Evolutionary conservation across 92 coral and sea anemone species (phyloP), one percentile per base, ranked within the genome.

Genomic region (Phenganax stokvisi): DNA sequence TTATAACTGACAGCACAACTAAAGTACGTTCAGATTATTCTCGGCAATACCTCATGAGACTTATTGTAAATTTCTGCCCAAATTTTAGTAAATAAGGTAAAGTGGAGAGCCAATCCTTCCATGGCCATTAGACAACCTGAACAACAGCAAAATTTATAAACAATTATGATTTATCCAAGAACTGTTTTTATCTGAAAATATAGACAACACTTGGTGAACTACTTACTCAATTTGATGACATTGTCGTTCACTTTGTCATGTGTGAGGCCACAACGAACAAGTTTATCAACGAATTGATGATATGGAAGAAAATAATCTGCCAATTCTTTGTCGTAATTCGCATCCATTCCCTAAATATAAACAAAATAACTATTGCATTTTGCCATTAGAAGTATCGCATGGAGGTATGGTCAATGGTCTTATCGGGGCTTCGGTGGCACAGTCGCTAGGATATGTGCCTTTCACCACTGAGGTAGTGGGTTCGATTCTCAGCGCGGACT

Each of bases 51-150:
- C 83, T 94, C 98, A 8, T 90, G 91, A 10, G 97, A 89, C 71
- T 90, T 94, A 56, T 94, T 89, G 75, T 94, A 94, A 16, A 94
- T 92, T 57, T 94, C 98, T 89, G 88, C 88, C 98, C 98, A 94
- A n/a, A 94, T 86, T 76, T 92, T 94, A 70, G 92, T 87, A 82
- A 94, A 94, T 70, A 85, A 88, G 7, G 87, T 89, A 61, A 94
- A 87, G 73, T 94, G 98, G 12, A 94, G 92, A 25, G 98, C 90
- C 56, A 90, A 88, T 57, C 92, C 96, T 72, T 94, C 98, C 56
- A 94, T 90, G 0, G 96, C 98, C 65, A 94, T 87, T 29, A 94
- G 87, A 87, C 98, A 94, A 80, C 97, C 98, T 94, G 72, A 20
- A 74, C 52, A 37, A 64, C 3, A 70, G 27, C 12, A 69, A 72